phyloP scores from a whole-genome alignment of 1,140 invertebrate genomes.

The Drosophila takahashii region DNA sequence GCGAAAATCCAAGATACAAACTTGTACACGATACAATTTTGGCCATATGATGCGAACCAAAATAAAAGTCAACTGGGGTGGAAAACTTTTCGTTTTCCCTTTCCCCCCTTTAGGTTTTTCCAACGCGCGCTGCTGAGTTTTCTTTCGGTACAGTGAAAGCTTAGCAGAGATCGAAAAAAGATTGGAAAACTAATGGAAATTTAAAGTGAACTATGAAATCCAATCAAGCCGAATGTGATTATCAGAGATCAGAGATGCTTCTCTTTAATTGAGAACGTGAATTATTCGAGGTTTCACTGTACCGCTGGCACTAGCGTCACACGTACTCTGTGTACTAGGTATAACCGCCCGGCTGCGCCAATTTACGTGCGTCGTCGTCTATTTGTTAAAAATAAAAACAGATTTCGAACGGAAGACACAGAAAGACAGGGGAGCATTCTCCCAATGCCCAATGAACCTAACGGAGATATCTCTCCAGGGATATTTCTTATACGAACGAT shows the following conservation, averaged over 20 bases:
- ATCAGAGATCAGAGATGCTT: conserved; percentile 3
- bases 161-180: conserved; percentile 25
- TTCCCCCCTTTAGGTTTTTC: conserved; percentile 33
- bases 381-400: conserved; percentile 77
- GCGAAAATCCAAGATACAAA: conserved; percentile 66
- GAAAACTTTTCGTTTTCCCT: conserved; percentile 25
- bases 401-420: conserved; percentile 65
- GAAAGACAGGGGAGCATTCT: conserved; percentile 19
- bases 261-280: not conserved
- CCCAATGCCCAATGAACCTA: conserved; percentile 35
- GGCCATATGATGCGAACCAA: conserved; percentile 51
- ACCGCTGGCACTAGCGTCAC: conserved; percentile 34
- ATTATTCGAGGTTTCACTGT: conserved; percentile 45
- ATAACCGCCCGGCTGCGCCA: conserved; percentile 63
- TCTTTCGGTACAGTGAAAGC: conserved; percentile 48
- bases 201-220: conserved; percentile 14
- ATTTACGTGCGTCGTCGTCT: conserved; percentile 70
- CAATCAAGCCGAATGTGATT: conserved; percentile 19
- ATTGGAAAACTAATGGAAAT: conserved; percentile 35
- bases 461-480: conserved; percentile 41
- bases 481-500: conserved; percentile 6
- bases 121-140: conserved; percentile 10
- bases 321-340: conserved; percentile 47
- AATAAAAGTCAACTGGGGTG: conserved; percentile 52
- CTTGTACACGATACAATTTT: conserved; percentile 49